Conservation (phyloP, 1,140 invertebrate genomes). For the Zaprionus lachaisei region DNA sequence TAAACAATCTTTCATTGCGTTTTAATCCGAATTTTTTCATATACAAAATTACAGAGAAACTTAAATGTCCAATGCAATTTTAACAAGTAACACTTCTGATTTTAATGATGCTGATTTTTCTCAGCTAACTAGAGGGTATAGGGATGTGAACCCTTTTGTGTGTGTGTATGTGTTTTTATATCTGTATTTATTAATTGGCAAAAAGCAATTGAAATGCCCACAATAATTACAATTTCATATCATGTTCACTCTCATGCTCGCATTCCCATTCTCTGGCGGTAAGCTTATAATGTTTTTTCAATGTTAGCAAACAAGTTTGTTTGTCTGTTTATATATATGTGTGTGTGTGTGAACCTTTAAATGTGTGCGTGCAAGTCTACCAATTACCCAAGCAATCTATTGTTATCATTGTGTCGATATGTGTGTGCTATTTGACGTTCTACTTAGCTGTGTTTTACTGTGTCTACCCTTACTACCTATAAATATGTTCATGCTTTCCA, state of each 20-base stretch:
- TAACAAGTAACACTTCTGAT: too few relatives aligned
- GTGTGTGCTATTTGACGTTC: conserved; percentile 64
- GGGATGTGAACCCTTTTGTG: background rate
- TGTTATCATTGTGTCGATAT: conserved; percentile 61
- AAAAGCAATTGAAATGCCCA: conserved; percentile 39
- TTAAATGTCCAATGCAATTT: too few relatives aligned
- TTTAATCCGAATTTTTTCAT: too few relatives aligned
- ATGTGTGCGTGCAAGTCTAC: conserved; percentile 14
- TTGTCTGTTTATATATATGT: conserved; percentile 5
- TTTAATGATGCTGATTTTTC: too few relatives aligned
- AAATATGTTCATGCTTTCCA: conserved; percentile 58
- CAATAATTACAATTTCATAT: conserved; percentile 67
- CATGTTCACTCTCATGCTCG: conserved; percentile 41
- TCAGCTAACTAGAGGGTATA: too few relatives aligned
- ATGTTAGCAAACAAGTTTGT: conserved; percentile 39
- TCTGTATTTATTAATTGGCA: conserved; percentile 15
- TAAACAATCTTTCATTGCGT: background rate
- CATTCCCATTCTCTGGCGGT: conserved; percentile 19
- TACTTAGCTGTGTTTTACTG: conserved; percentile 68
- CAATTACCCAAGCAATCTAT: conserved; percentile 76
- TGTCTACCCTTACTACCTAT: conserved; percentile 47
- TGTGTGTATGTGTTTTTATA: conserved; percentile 5
- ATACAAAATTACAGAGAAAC: too few relatives aligned
- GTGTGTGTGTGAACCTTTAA: background rate
- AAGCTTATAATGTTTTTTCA: conserved; percentile 33